Base-by-base conservation (phyloP, 2,797 vertebrate genomes). In the Neoniphon sammara region DNA sequence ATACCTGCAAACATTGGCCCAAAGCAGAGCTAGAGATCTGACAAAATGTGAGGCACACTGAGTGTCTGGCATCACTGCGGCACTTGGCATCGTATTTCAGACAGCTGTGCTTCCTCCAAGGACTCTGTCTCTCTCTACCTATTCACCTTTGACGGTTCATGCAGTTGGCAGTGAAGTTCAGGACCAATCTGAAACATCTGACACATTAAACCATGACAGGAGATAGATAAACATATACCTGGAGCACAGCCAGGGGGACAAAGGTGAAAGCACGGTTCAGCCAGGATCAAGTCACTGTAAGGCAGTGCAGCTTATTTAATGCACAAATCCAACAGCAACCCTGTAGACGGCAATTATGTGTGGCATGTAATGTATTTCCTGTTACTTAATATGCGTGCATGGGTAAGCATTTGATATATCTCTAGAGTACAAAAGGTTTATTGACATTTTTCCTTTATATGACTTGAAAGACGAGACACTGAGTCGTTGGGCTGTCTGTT, bases 31-130 rank as follows among this genome's bases (percentile, higher is more conserved):
- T n/a, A 71, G 69, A 87, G 88, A 85, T 86, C 83, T 69, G 69
- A 89, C 78, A 73, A 80, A 85, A 82, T 76, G 81, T 70, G 84
- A 80, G 66, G 83, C 81, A 72, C 78, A 85, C 68, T 3, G 71
- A 82, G 85, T 50, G 78, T 89, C 88, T 90, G 90, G 85, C 90
- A 85, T 88, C 73, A 58, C 80, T 62, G 85, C 78, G 44, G 85
- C 2, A 53, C 85, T 78, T 83, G 84, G 91, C 81, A 77, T 90
- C 82, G 9, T 60, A 85, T 90, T 89, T 89, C 90, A 89, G 82
- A 91, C 86, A 89, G 86, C 86, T 87, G 85, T 86, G 88, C 88
- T 87, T 88, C 90, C 84, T 89, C 90, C 88, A 86, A 89, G 88
- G 87, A 84, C 87, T 85, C 68, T 3, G 68, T 70, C 86, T 68